phyloP scores from a whole-genome alignment of 2,797 vertebrate species.

The Peromyscus nudipes region DNA sequence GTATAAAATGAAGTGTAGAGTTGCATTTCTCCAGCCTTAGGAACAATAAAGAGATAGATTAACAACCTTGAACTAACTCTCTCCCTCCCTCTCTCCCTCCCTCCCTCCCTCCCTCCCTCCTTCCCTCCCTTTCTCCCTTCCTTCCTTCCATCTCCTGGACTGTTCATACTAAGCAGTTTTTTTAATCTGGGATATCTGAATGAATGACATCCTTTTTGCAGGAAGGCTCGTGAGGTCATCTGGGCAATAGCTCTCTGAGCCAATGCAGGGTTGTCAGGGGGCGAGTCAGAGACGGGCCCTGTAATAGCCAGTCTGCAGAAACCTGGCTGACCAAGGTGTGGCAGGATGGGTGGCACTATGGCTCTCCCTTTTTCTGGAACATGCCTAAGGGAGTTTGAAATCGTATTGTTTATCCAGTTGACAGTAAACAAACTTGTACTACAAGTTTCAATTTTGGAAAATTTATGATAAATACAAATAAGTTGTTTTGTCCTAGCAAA shows the following conservation, averaged over 20 bases:
- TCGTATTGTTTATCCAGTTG: background rate
- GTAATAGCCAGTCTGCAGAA: background rate
- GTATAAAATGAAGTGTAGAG: background rate
- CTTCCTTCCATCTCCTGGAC: rapidly evolving
- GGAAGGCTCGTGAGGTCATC: background rate
- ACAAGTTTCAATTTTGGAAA: background rate
- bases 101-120: no score
- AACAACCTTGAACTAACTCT: background rate
- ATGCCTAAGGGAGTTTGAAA: constrained; percentile 2
- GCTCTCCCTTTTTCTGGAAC: background rate
- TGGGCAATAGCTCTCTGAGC: background rate
- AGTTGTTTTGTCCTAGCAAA: constrained; percentile 46
- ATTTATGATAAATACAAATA: background rate
- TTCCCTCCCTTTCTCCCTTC: rapidly evolving
- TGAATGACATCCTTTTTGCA: background rate
- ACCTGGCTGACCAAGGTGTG: background rate
- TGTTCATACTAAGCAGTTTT: background rate
- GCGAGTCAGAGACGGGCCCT: background rate
- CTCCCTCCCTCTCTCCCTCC: background rate
- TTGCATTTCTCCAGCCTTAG: background rate
- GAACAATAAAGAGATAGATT: background rate
- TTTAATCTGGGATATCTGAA: constrained; percentile 7
- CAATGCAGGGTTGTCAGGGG: background rate
- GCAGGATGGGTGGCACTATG: background rate
- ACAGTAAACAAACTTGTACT: background rate